Base-by-base conservation (phyloP, 1,140 invertebrate genomes). In the Drosophila repleta region DNA sequence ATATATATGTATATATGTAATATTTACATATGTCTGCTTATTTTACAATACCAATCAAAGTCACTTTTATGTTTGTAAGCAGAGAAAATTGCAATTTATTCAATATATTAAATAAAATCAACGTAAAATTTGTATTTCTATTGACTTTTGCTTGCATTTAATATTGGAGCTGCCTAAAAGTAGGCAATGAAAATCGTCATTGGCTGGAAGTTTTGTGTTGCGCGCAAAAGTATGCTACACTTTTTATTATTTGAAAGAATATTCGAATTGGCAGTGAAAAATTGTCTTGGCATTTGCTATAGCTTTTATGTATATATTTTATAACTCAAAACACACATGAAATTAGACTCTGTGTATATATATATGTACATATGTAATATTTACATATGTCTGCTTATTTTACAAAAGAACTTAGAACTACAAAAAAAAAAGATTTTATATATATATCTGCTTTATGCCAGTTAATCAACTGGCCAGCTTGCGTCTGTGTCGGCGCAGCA, bases 401-500 rank as follows among this genome's bases (percentile, higher is more conserved):
- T 35, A 32, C 26, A 18, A 2, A 43, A n/a, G 2, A 61, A 3
- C 29, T 58, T n/a, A 39, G 48, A 51, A 39, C 10, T 53, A 24
- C 17, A 51, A 52, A 56, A 72, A 57, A 66, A 72, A 58, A 48
- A 37, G 26, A 32, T 18, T 17, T 29, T 11, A 6, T 18, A 32
- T 11, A 6, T 18, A 32, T 32, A 43, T 29, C 8, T 46, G 8
- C 10, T 4, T 15, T 29, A 29, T 29, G 7, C 1, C 0, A 15
- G 11, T n/a, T 20, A n/a, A 52, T 72, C 39, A 72, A 49, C 69
- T 66, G 53, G 45, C 21, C 11, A 51, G 52, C 41, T 60, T 78
- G 20, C 80, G 74, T 4, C 48, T 70, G 46, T 61, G 75, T 6
- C 83, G 76, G 11, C 83, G 90, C n/a, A 89, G 17, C 0, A 90